These are phyloP conservation scores for Setipinna tenuifilis DNA, from an alignment of 2,797 vertebrate species.

Conservation along the genomic window DNA sequence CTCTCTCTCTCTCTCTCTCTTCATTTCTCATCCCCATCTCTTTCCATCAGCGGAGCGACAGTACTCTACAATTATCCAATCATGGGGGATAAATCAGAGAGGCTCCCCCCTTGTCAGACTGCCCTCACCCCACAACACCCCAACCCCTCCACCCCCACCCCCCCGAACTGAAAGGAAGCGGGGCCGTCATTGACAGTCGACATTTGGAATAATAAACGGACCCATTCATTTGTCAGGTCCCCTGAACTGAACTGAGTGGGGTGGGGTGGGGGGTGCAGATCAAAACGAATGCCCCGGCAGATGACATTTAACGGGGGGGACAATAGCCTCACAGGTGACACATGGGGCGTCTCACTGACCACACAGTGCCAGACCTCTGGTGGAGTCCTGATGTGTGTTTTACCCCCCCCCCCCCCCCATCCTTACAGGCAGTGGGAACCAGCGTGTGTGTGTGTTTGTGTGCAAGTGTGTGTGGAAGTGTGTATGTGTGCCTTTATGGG, in stretches of 20 bases:
- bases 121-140: constrained; percentile 33
- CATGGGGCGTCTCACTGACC: constrained; percentile 38
- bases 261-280: background rate
- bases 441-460: background rate
- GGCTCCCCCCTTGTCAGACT: constrained; percentile 67
- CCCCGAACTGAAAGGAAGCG: constrained; percentile 71
- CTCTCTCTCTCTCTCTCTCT: constrained; percentile 24
- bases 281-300: constrained; percentile 36
- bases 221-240: constrained; percentile 57
- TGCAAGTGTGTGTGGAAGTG: background rate
- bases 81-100: constrained; percentile 77
- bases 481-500: background rate
- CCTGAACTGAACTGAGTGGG: background rate
- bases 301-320: constrained; percentile 35
- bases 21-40: constrained; percentile 28
- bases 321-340: constrained; percentile 33
- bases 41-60: constrained; percentile 54
- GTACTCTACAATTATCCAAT: constrained; percentile 70
- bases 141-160: too few relatives aligned
- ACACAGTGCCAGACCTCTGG: constrained; percentile 28
- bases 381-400: background rate
- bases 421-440: background rate
- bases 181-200: constrained; percentile 72
- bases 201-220: constrained; percentile 68
- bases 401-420: background rate